Conservation (phyloP, 2,113 vertebrate species). For the Gorilla gorilla region DNA sequence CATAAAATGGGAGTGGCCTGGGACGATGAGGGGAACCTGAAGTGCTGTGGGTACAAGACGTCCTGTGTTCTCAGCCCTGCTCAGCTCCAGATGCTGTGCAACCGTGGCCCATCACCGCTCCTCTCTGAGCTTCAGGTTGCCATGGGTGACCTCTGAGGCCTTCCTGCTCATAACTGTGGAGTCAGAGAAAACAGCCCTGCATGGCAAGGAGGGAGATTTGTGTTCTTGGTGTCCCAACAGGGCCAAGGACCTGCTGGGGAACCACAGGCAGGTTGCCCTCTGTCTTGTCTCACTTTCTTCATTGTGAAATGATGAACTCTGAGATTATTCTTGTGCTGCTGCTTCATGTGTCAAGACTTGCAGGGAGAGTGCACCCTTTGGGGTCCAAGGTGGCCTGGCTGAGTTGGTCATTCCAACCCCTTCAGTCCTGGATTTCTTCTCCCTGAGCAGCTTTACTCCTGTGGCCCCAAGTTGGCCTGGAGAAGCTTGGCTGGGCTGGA, state of each 20-base stretch:
- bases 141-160: background rate
- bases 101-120: background rate
- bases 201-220: background rate
- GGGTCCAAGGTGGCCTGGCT: background rate
- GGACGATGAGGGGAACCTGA: background rate
- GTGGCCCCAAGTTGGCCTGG: background rate
- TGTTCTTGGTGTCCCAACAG: background rate
- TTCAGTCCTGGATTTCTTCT: background rate
- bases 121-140: background rate
- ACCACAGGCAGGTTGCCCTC: background rate
- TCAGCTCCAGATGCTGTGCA: background rate
- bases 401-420: background rate
- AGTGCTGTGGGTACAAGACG: background rate
- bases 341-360: background rate
- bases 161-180: background rate
- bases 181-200: background rate
- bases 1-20: background rate
- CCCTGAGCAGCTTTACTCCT: background rate
- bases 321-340: background rate
- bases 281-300: background rate
- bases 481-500: background rate
- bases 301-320: background rate
- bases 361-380: background rate
- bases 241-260: background rate
- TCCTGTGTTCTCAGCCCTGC: background rate